These are phyloP conservation scores for Brachionichthys hirsutus DNA, from an alignment of 2,113 vertebrate species.

Conservation along the genomic window DNA sequence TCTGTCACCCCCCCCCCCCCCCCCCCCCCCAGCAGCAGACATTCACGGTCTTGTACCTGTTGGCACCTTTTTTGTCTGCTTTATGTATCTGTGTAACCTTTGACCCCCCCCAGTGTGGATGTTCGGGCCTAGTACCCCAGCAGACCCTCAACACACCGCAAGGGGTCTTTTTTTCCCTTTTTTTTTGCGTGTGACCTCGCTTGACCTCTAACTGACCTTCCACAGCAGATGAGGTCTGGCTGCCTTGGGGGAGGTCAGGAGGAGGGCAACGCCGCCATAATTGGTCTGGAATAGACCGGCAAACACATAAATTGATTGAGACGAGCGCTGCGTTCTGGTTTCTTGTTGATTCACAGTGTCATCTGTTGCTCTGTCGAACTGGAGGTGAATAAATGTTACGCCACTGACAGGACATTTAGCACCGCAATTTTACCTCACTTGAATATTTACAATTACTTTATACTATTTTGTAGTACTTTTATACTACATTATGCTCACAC, in stretches of 20 bases:
- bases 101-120: constrained; percentile 49
- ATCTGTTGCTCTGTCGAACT: constrained; percentile 14
- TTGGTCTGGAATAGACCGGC: constrained; percentile 28
- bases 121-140: constrained; percentile 29
- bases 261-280: constrained; percentile 50
- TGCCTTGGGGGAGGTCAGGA: constrained; percentile 53
- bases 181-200: constrained; percentile 52
- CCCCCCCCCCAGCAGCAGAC: too few relatives aligned
- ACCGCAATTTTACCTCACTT: too few relatives aligned
- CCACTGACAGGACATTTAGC: too few relatives aligned
- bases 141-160: constrained; percentile 4
- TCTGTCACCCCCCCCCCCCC: too few relatives aligned
- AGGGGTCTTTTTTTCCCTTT: too few relatives aligned
- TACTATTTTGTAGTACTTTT: too few relatives aligned
- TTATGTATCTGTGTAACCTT: constrained; percentile 56
- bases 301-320: constrained; percentile 3
- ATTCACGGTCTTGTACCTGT: constrained; percentile 66
- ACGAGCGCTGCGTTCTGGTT: not conserved
- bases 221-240: constrained; percentile 28
- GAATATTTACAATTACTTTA: too few relatives aligned
- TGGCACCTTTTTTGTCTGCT: constrained; percentile 63
- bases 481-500: too few relatives aligned
- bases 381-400: not conserved
- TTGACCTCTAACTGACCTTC: constrained; percentile 55
- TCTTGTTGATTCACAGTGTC: not conserved